phyloP scores from a whole-genome alignment of 2,113 vertebrate species.

The Nothocercus julius region DNA sequence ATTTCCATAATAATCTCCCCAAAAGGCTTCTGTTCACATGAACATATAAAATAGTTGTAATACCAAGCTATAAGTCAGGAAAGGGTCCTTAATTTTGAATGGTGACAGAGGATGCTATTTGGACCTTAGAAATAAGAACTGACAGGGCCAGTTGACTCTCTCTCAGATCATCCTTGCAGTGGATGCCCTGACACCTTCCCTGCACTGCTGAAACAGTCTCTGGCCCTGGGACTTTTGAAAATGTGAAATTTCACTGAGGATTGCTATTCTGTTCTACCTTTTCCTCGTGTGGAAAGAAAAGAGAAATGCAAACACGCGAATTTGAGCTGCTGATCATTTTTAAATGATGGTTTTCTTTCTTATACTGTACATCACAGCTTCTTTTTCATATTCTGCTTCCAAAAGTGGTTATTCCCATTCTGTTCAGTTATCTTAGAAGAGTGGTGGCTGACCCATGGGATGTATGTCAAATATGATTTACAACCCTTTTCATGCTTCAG shows the following conservation, averaged over 20 bases:
- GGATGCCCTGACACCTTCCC: background rate
- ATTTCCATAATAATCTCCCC: background rate
- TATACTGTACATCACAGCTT: conserved; percentile 22
- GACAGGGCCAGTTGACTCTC: background rate
- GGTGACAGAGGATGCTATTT: background rate
- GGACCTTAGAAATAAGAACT: background rate
- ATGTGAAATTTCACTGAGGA: background rate
- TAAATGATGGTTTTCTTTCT: conserved; percentile 14
- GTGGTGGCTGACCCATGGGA: conserved; percentile 48
- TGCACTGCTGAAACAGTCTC: background rate
- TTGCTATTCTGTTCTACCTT: background rate
- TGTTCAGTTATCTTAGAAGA: conserved; percentile 56
- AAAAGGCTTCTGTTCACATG: background rate
- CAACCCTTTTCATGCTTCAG: conserved; percentile 56
- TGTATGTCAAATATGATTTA: conserved; percentile 58
- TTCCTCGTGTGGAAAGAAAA: background rate
- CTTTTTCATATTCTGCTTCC: conserved; percentile 27
- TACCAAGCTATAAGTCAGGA: background rate
- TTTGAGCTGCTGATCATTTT: conserved; percentile 24
- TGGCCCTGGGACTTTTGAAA: background rate
- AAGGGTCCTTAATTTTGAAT: background rate
- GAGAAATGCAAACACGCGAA: background rate
- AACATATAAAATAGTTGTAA: background rate
- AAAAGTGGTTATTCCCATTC: conserved; percentile 31
- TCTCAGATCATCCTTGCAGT: background rate